Evolutionary conservation across 2,888 invertebrate species (phyloP).

Genomic region (Anarsia innoxiella): DNA sequence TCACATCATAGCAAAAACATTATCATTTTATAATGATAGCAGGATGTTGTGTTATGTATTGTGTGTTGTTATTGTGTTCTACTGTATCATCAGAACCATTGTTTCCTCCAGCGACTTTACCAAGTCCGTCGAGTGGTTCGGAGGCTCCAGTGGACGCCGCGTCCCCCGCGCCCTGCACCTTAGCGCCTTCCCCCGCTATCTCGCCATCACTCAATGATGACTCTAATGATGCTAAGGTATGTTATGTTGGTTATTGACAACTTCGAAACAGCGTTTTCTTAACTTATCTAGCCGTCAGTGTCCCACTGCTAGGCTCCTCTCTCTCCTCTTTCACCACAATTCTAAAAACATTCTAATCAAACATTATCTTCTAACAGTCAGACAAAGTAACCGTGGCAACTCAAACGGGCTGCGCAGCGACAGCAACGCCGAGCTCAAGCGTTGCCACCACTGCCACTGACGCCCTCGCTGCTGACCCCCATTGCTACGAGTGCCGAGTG

Average conservation of each 20-base stretch:
- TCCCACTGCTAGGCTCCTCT: too few relatives aligned
- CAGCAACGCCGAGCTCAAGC: constrained; percentile 50
- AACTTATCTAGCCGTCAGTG: too few relatives aligned
- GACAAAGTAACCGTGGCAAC: constrained; percentile 87
- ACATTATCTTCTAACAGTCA: constrained; percentile 34
- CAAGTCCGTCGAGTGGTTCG: constrained; percentile 57
- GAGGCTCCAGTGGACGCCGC: constrained; percentile 48
- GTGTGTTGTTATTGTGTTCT: too few relatives aligned
- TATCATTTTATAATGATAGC: too few relatives aligned
- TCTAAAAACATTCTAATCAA: neutral
- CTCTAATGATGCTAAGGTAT: constrained; percentile 65
- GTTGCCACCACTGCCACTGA: constrained; percentile 24
- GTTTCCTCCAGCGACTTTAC: constrained; percentile 41
- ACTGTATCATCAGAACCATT: too few relatives aligned
- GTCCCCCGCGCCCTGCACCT: constrained; percentile 30
- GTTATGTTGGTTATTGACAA: too few relatives aligned
- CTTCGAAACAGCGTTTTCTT: too few relatives aligned
- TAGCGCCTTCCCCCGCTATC: constrained; percentile 46
- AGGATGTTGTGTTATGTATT: too few relatives aligned
- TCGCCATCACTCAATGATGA: constrained; percentile 55
- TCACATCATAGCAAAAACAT: too few relatives aligned
- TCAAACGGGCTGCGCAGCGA: constrained; percentile 87
- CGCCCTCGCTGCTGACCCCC: constrained; percentile 84
- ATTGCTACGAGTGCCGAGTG: constrained; percentile 95
- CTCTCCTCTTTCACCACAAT: neutral